These are phyloP conservation scores for Epistrophe eligans DNA, from an alignment of 2,888 invertebrate genomes.

Conservation along the genomic window DNA sequence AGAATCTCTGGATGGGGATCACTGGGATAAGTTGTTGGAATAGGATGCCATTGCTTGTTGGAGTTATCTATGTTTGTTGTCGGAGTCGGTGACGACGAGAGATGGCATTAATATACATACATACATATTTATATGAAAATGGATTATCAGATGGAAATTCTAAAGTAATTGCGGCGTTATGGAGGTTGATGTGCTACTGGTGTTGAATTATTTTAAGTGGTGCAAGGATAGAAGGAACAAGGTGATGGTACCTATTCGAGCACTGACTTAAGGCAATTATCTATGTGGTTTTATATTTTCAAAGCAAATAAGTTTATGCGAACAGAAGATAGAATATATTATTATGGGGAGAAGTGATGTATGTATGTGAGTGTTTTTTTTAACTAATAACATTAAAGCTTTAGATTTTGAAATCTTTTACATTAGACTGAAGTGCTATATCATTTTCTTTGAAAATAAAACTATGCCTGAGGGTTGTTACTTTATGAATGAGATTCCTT, in stretches of 20 bases:
- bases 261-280: constrained; percentile 29
- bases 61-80: constrained; percentile 3
- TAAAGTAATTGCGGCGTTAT: constrained; percentile 68
- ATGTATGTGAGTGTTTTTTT: neutral
- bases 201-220: constrained; percentile 58
- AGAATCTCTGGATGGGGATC: constrained; percentile 65
- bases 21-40: constrained; percentile 35
- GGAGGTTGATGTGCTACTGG: constrained; percentile 57
- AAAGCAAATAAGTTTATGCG: constrained; percentile 7
- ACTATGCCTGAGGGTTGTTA: neutral
- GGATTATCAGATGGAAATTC: constrained; percentile 71
- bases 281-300: constrained; percentile 4
- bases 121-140: constrained; percentile 27
- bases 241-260: constrained; percentile 4
- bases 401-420: neutral
- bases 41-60: neutral
- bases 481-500: neutral
- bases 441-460: neutral
- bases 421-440: neutral
- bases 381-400: neutral
- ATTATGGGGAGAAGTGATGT: neutral
- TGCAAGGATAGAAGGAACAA: constrained; percentile 12
- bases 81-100: neutral
- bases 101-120: constrained; percentile 22
- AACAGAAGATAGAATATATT: neutral